These are phyloP conservation scores for Volucella bombylans DNA, from an alignment of 2,888 invertebrate genomes.

Conservation along the genomic window DNA sequence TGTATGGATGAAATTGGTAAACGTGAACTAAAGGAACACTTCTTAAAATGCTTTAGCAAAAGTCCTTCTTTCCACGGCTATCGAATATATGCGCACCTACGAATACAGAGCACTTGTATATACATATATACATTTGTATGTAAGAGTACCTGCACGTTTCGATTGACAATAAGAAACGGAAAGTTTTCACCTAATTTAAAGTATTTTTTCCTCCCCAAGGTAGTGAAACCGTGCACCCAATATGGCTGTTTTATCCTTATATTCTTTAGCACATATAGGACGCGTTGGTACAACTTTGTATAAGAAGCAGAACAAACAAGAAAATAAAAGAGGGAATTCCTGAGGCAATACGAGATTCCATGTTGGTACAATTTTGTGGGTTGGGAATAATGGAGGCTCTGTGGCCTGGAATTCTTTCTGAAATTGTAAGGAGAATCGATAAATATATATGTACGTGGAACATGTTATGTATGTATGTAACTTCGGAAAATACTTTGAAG, in stretches of 20 bases:
- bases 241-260: constrained; percentile 52
- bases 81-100: too few species aligned
- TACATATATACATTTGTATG: background rate
- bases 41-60: too few species aligned
- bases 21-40: too few species aligned
- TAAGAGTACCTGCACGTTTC: constrained; percentile 19
- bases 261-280: constrained; percentile 41
- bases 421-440: constrained; percentile 26
- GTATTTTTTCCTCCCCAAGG: constrained; percentile 33
- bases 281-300: constrained; percentile 34
- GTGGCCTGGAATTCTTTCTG: constrained; percentile 31
- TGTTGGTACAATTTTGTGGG: constrained; percentile 24
- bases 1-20: too few species aligned
- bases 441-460: constrained; percentile 9
- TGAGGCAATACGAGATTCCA: constrained; percentile 41
- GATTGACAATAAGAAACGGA: constrained; percentile 56
- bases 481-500: too few species aligned
- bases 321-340: constrained; percentile 23
- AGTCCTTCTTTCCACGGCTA: too few species aligned
- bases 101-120: background rate
- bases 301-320: constrained; percentile 9
- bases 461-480: background rate
- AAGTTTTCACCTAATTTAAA: constrained; percentile 57
- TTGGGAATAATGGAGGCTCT: constrained; percentile 35
- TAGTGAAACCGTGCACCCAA: constrained; percentile 20